Evolutionary conservation across 2,888 invertebrate genomes (phyloP), one percentile per base, ranked within the genome.

Genomic region (Agrochola lychnidis): DNA sequence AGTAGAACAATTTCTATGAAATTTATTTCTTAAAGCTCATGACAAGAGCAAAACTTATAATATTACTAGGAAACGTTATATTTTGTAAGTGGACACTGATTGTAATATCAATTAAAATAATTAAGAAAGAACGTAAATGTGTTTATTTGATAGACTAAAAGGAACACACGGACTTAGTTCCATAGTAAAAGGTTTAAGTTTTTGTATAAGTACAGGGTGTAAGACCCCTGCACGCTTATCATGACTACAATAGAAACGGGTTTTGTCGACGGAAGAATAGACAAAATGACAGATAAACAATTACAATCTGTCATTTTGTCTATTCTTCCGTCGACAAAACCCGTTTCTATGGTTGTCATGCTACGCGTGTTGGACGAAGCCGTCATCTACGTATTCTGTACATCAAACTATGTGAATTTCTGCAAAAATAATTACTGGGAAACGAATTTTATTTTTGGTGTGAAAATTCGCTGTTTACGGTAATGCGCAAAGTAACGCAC

Each of bases 1-100:
- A 42, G 42, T 42, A 42, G 42, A 36, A 42, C 42, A 12, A 42
- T 42, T 42, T 42, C 42, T 42, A 42, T 42, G 42, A 42, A 42
- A 42, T n/a, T n/a, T n/a, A n/a, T n/a, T n/a, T n/a, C 42, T 42
- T 42, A 42, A 42, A 78, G 70, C 51, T 42, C 30, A 25, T 40
- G 36, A 40, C 25, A 10, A 30, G 5, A 40, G 19, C 16, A 12
- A 40, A 42, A 12, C 0, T 19, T 51, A n/a, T 42, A 51, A 42
- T 30, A 36, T 45, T 16, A 59, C 30, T 36, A 40, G 9, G 5
- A 9, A 59, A 51, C 30, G 19, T 78, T 51, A 45, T 61, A n/a
- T n/a, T n/a, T 48, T 66, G 48, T 76, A 67, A 51, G 59, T 76
- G 36, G 2, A 1, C 10, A 72, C 0, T 9, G 36, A 48, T 57